These are phyloP conservation scores for Antheraea assamensis DNA, from an alignment of 2,888 invertebrate genomes.

Conservation along the genomic window DNA sequence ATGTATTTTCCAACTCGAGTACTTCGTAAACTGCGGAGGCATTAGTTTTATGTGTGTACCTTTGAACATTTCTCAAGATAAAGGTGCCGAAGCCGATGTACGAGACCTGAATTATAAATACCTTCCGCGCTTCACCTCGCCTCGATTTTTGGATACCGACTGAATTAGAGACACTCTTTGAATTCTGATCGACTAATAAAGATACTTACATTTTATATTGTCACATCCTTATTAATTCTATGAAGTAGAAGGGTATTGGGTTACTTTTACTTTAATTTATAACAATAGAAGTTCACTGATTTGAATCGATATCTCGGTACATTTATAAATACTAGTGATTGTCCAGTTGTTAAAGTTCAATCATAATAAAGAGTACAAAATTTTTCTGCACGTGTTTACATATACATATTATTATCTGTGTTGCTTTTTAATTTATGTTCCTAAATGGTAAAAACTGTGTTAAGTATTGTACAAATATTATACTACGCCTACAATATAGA, in stretches of 20 bases:
- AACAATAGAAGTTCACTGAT: background rate
- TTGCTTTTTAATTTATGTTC: no score
- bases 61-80: constrained; percentile 42
- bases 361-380: no score
- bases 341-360: no score
- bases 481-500: no score
- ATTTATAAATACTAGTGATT: no score
- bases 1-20: constrained; percentile 4
- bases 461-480: no score
- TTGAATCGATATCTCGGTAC: background rate
- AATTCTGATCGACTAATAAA: constrained; percentile 34
- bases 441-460: no score
- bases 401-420: no score
- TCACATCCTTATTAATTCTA: constrained; percentile 13
- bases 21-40: constrained; percentile 14
- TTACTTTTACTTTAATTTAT: background rate
- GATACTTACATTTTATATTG: constrained; percentile 11
- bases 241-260: background rate
- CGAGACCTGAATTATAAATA: constrained; percentile 45
- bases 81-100: constrained; percentile 43
- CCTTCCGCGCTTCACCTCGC: constrained; percentile 17
- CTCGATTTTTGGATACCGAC: constrained; percentile 24
- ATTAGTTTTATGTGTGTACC: constrained; percentile 13
- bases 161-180: constrained; percentile 38
- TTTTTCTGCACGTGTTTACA: no score